Base-by-base conservation (phyloP, 2,113 vertebrate genomes). In the Zapornia atra region DNA sequence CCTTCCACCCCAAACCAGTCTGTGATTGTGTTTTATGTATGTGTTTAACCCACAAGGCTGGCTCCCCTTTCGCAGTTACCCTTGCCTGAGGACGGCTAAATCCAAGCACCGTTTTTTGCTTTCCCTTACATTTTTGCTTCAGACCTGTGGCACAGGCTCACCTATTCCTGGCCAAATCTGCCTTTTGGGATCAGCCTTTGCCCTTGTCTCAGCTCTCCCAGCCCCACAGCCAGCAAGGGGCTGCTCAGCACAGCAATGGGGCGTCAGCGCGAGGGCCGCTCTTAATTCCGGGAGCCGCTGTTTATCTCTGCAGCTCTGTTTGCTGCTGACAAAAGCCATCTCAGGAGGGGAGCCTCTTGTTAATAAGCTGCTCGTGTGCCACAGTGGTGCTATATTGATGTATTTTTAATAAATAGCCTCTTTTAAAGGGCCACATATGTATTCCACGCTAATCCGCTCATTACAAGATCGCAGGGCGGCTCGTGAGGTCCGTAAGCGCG, bases 401-500 rank as follows among this genome's bases (percentile, higher is more conserved):
- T 92, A 93, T 94, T 94, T 95, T 95, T 96, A 81, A 95, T 95
- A 94, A 87, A 96, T 53, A 64, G 7, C 51, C 82, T 11, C 71
- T 78, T 88, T 88, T 80, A 70, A 92, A 95, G 82, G 90, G 86
- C 57, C 68, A 28, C 68, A 73, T 73, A 50, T n/a, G 71, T 54
- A 77, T 90, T 90, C 75, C 8, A 68, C 33, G 88, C 88, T 96
- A 93, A 93, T 96, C 95, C 4, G 5, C 93, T 96, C 93, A 7
- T 96, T 95, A 96, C 83, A 76, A 28, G 57, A 22, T 33, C 1
- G 15, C 2, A 2, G 88, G 82, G 85, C 0, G 12, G 92, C 87
- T 89, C 5, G 2, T 1, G 17, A 8, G 68, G 82, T 77, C 71
- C 19, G 26, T 2, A 31, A 85, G 84, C 31, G 14, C 6, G 69